Evolutionary conservation across 1,140 invertebrate genomes (phyloP), one percentile per base, ranked within the genome.

Genomic region (Paramacrobiotus metropolitanus): DNA sequence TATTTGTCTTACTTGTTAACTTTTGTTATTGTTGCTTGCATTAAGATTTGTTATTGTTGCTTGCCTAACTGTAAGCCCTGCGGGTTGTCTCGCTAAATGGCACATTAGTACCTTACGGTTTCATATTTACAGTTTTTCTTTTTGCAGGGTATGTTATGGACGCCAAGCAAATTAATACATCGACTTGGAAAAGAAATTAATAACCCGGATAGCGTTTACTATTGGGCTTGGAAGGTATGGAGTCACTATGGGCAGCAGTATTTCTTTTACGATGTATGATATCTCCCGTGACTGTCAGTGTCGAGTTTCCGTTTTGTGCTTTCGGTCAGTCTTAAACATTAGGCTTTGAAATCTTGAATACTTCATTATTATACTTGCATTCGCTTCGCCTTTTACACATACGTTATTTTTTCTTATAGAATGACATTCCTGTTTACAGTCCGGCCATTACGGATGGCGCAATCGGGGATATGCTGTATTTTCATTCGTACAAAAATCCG

Each of bases 401-500:
- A n/a, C 59, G 28, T 65, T 60, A 31, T 40, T 29, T 64, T 65
- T 61, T n/a, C 31, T 66, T 65, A 18, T 61, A 75, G 70, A 96
- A 99, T 76, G 83, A 92, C 68, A 99, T 99, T 72, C 95, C 95
- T 2, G 83, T 99, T 0, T 99, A 92, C 71, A 88, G 91, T 77
- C 95, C 95, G 1, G 94, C 93, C 0, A 73, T 99, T 61, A 99
- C 94, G 0, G 95, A 99, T 79, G 95, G 95, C 2, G 94, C 89
- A 68, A 75, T 99, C 21, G 95, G 94, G 1, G 95, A 99, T 72
- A 98, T 99, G 93, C 86, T 99, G 78, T 98, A 92, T 72, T 96
- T 99, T 67, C 94, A 98, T 76, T 92, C 90, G 0, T 94, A 83
- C 69, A 84, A 81, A 69, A 86, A 86, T 69, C 87, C 90, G 44